phyloP scores from a whole-genome alignment of 2,888 invertebrate species.

The Heliconius ismenius region DNA sequence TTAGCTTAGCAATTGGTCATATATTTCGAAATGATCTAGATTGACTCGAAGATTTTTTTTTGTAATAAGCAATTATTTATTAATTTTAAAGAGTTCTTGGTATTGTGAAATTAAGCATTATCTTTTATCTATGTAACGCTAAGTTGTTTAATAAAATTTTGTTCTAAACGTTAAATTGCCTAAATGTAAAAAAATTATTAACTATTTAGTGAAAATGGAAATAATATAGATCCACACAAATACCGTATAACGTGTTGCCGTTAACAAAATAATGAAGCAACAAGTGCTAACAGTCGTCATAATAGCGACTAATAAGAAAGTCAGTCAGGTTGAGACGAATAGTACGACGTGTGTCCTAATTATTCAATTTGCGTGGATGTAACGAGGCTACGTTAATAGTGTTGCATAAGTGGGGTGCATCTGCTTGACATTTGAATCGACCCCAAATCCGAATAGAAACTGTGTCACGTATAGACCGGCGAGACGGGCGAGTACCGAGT shows the following conservation, averaged over 20 bases:
- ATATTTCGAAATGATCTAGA: neutral
- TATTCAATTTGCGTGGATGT: constrained; percentile 58
- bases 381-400: constrained; percentile 61
- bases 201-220: neutral
- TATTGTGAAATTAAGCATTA: too few species aligned
- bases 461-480: constrained; percentile 77
- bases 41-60: neutral
- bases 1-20: neutral
- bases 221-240: neutral
- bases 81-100: neutral
- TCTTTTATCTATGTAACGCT: neutral
- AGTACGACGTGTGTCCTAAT: constrained; percentile 45
- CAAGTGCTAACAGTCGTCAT: constrained; percentile 31
- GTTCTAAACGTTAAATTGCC: neutral
- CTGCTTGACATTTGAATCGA: constrained; percentile 82
- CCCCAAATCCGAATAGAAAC: constrained; percentile 82
- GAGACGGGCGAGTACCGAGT: constrained; percentile 51
- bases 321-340: constrained; percentile 10
- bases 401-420: constrained; percentile 80
- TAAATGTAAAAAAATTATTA: neutral
- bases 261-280: constrained; percentile 18
- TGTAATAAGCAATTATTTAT: neutral
- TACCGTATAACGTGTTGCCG: neutral
- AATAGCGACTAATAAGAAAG: constrained; percentile 18
- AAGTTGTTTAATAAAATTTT: neutral